Evolutionary conservation across 2,113 vertebrate genomes (phyloP), one percentile per base, ranked within the genome.

Genomic region (Hystrix cristata): DNA sequence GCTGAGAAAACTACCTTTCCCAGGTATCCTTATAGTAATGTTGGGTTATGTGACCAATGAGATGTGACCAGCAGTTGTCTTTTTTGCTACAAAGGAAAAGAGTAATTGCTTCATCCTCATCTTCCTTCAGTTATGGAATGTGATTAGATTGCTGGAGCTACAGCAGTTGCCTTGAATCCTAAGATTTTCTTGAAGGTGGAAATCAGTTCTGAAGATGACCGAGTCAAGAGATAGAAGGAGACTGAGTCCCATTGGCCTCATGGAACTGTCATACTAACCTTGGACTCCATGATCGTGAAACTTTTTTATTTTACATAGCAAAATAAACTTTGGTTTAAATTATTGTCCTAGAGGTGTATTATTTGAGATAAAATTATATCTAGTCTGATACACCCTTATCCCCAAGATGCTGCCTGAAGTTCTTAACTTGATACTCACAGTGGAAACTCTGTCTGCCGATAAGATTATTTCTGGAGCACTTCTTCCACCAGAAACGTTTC

Each of bases 391-490:
- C 13, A 71, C 23, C 5, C 27, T 93, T 82, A 29, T 57, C 12
- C 55, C 46, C 10, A 46, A 31, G 60, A 95, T 87, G 9, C 25
- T 67, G 21, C 19, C 27, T 67, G 43, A 48, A 69, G 23, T 96
- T 96, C 60, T 96, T 90, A 84, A 57, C 43, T 84, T 95, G 78
- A 96, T 92, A 90, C 59, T 94, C 55, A 92, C 71, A 65, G 6
- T 67, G 74, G 59, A 94, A 94, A 81, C 51, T 83, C 46, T 48
- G 67, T n/a, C 81, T 86, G 31, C 53, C 53, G 83, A 48, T 88
- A 88, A 82, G 48, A 21, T 29, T 67, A 4, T 80, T 82, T 82
- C 51, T 85, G 62, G 7, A 96, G 18, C 25, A 48, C 29, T 84
- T 88, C 71, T 87, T 51, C 82, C 69, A 81, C 29, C 38, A 89